phyloP scores from a whole-genome alignment of 2,113 vertebrate genomes.

The Malurus alboscapulatus region DNA sequence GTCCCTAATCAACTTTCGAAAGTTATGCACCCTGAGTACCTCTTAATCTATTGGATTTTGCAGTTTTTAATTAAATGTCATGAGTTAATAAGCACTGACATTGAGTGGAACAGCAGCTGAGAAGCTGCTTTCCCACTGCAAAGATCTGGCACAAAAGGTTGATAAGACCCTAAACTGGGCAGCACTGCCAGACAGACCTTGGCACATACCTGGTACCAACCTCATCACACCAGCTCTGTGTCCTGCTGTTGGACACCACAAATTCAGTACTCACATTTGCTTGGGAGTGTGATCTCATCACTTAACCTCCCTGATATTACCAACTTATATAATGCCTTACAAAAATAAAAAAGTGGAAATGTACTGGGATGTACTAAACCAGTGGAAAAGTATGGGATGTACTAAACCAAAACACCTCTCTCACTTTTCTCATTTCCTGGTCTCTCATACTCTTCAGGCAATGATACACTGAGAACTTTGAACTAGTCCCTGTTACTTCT shows the following conservation, averaged over 20 bases:
- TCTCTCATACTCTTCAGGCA: background rate
- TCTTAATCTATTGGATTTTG: background rate
- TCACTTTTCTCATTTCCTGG: background rate
- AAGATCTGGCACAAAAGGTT: background rate
- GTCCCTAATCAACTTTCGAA: background rate
- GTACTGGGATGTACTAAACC: background rate
- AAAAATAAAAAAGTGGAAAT: background rate
- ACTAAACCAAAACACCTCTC: background rate
- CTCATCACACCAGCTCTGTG: background rate
- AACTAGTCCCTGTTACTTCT: background rate
- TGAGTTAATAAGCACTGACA: background rate
- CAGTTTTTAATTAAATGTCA: background rate
- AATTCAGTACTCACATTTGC: background rate
- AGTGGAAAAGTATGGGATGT: too few relatives aligned
- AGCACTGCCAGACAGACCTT: background rate
- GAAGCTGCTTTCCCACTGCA: background rate
- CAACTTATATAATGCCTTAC: background rate
- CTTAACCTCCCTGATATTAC: background rate
- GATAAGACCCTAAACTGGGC: background rate
- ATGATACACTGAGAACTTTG: background rate
- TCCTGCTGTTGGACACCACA: background rate
- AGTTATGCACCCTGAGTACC: fast-evolving
- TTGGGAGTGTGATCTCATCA: background rate
- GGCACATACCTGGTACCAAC: background rate
- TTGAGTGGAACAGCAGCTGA: background rate